phyloP scores from a whole-genome alignment of 2,888 invertebrate genomes.

The Philereme vetulata region DNA sequence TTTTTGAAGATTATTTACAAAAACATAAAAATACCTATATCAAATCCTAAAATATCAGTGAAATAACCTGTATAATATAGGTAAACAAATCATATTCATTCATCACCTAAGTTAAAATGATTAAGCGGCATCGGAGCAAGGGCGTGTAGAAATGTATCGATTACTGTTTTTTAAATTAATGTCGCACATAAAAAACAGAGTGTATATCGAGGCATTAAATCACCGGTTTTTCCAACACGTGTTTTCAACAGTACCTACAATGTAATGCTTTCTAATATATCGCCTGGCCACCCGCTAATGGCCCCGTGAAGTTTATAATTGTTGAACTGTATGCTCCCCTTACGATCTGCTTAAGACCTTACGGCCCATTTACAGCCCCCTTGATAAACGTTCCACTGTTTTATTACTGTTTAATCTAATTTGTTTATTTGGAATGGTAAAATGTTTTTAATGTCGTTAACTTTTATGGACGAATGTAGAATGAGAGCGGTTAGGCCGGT shows the following conservation, averaged over 20 bases:
- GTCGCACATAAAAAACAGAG: too few relatives aligned
- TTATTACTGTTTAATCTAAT: constrained; percentile 29
- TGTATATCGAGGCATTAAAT: too few relatives aligned
- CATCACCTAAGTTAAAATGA: too few relatives aligned
- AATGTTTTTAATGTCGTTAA: constrained; percentile 31
- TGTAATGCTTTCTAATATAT: not conserved
- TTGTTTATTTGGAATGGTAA: constrained; percentile 27
- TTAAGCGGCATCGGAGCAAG: too few relatives aligned
- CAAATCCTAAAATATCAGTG: too few relatives aligned
- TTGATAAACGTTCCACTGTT: constrained; percentile 22
- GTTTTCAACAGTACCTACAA: not conserved
- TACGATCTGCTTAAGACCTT: constrained; percentile 10
- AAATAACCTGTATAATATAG: too few relatives aligned
- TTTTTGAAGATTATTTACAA: too few relatives aligned
- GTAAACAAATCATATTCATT: too few relatives aligned
- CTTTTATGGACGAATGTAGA: constrained; percentile 19
- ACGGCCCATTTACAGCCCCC: constrained; percentile 10
- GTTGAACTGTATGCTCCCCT: constrained; percentile 11
- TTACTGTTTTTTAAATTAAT: too few relatives aligned
- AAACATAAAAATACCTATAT: too few relatives aligned
- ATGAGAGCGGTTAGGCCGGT: not conserved
- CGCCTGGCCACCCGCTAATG: constrained; percentile 9
- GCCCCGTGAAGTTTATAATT: constrained; percentile 13
- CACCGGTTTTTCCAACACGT: too few relatives aligned
- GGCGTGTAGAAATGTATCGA: too few relatives aligned